These are phyloP conservation scores for Trinectes maculatus DNA, from an alignment of 2,113 vertebrate genomes.

Conservation along the genomic window DNA sequence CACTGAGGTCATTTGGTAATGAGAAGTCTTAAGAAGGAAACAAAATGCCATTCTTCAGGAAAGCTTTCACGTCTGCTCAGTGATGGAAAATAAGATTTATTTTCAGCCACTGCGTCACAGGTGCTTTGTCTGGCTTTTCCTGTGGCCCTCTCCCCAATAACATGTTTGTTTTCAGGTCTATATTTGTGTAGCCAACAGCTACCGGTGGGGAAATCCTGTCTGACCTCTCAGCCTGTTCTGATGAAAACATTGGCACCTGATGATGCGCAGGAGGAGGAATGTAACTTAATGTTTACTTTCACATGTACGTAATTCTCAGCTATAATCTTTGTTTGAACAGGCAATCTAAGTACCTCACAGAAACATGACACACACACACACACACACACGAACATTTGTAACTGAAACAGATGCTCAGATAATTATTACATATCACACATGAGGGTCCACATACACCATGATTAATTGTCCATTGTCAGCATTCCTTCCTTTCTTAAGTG, in stretches of 20 bases:
- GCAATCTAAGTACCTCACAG: neutral
- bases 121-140: conserved; percentile 69
- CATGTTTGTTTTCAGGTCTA: conserved; percentile 71
- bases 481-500: too few species aligned
- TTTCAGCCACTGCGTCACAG: conserved; percentile 62
- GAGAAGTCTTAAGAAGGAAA: conserved; percentile 40
- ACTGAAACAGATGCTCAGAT: conserved; percentile 47
- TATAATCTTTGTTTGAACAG: conserved; percentile 63
- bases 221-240: conserved; percentile 51
- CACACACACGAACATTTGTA: conserved; percentile 35
- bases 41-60: conserved; percentile 47
- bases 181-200: conserved; percentile 65
- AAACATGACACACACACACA: conserved; percentile 17
- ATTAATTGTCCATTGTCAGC: neutral
- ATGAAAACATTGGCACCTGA: conserved; percentile 53
- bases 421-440: conserved; percentile 29
- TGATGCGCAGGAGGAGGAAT: conserved; percentile 59
- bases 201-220: conserved; percentile 72
- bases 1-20: conserved; percentile 13
- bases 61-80: conserved; percentile 45
- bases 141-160: conserved; percentile 61
- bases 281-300: conserved; percentile 45
- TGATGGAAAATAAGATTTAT: conserved; percentile 62
- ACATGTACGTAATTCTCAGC: conserved; percentile 36
- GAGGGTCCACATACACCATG: neutral